Conservation (phyloP, 2,888 invertebrate genomes). For the Dichetophora obliterata region DNA sequence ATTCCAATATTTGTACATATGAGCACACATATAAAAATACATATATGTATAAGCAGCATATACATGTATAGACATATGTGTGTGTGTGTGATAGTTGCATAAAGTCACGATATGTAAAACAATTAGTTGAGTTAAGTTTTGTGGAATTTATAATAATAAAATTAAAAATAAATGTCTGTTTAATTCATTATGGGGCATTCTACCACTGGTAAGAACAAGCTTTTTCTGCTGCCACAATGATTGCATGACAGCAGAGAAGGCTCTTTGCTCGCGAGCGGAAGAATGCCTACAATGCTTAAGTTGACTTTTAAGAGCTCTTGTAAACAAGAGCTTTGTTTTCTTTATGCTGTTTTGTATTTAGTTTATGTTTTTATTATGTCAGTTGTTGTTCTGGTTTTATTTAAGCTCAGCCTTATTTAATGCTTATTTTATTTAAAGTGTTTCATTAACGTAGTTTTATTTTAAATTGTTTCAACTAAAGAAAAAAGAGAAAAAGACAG, state of each 20-base stretch:
- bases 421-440: slow-evolving; percentile 42
- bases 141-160: too few relatives aligned
- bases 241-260: too few relatives aligned
- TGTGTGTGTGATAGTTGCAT: slow-evolving; percentile 30
- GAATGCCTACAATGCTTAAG: too few relatives aligned
- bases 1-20: slow-evolving; percentile 46
- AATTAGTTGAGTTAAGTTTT: background rate
- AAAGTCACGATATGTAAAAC: slow-evolving; percentile 38
- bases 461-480: slow-evolving; percentile 24
- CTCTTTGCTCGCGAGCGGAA: too few relatives aligned
- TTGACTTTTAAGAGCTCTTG: too few relatives aligned
- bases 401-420: slow-evolving; percentile 13
- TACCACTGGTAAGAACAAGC: too few relatives aligned
- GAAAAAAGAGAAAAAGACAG: slow-evolving; percentile 27
- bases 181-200: too few relatives aligned
- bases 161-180: too few relatives aligned
- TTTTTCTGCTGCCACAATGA: too few relatives aligned
- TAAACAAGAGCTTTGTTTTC: background rate
- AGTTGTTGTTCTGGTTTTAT: background rate
- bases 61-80: slow-evolving; percentile 28
- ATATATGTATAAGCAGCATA: slow-evolving; percentile 16
- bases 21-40: slow-evolving; percentile 24
- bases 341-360: slow-evolving; percentile 48
- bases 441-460: slow-evolving; percentile 19
- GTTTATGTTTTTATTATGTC: slow-evolving; percentile 35